phyloP scores from a whole-genome alignment of 2,797 vertebrate genomes.

The Neomorphus geoffroyi region DNA sequence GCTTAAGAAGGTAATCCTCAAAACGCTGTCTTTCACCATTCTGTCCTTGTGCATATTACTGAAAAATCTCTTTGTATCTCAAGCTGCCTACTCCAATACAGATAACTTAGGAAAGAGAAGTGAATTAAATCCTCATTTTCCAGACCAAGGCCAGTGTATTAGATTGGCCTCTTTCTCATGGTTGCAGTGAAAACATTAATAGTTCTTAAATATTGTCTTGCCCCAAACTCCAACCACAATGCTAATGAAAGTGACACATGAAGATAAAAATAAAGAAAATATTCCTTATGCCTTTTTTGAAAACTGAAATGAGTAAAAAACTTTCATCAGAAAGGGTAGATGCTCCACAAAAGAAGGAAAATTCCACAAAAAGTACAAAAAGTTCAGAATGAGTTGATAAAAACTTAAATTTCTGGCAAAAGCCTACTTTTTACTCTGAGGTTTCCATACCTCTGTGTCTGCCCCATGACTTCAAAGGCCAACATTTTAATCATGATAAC shows the following conservation, averaged over 20 bases:
- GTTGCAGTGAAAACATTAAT: neutral
- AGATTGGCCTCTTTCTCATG: neutral
- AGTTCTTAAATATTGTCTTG: neutral
- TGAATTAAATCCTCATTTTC: neutral
- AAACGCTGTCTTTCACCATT: neutral
- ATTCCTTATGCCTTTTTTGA: neutral
- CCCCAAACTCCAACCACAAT: neutral
- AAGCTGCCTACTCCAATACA: neutral
- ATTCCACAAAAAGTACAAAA: neutral
- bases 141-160: neutral
- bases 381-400: neutral
- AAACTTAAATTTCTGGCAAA: neutral
- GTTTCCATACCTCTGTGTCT: neutral
- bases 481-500: neutral
- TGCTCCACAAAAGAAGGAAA: neutral
- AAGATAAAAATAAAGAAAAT: neutral
- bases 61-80: neutral
- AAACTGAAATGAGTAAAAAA: neutral
- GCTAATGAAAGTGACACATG: neutral
- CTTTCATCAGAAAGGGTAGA: neutral
- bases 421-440: neutral
- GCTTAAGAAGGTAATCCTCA: neutral
- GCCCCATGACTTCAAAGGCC: neutral
- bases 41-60: neutral
- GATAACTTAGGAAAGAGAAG: neutral